Conservation (phyloP, 2,797 vertebrate genomes). For the Trematomus bernacchii region DNA sequence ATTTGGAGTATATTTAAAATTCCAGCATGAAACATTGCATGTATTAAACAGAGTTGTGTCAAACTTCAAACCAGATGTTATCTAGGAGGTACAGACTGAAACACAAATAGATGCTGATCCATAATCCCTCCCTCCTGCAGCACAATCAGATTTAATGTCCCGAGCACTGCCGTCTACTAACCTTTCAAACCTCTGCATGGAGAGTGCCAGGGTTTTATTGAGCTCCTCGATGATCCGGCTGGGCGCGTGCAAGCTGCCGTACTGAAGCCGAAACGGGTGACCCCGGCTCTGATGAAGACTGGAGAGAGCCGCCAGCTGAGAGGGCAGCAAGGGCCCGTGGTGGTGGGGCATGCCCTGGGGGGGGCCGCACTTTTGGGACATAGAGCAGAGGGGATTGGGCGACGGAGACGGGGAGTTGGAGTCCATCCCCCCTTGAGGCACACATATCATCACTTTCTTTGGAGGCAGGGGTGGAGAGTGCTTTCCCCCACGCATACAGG, state of each 20-base stretch:
- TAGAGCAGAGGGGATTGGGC: conserved; percentile 81
- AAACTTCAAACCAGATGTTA: conserved; percentile 12
- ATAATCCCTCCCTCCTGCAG: conserved; percentile 42
- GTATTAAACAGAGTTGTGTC: not conserved
- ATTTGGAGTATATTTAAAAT: not conserved
- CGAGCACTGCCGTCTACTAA: conserved; percentile 69
- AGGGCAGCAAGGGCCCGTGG: conserved; percentile 91
- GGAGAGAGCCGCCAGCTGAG: conserved; percentile 86
- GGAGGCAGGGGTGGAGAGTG: conserved; percentile 98
- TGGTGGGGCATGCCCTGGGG: conserved; percentile 87
- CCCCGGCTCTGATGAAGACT: conserved; percentile 79
- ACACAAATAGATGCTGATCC: conserved; percentile 24
- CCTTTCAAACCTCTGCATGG: conserved; percentile 99
- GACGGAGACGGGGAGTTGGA: conserved; percentile 78
- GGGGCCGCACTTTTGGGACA: conserved; percentile 90
- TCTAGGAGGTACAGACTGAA: conserved; percentile 4
- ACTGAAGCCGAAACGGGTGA: conserved; percentile 94
- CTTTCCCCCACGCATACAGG: conserved; percentile 93
- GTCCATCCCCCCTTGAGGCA: conserved; percentile 93
- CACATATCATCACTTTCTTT: conserved; percentile 99
- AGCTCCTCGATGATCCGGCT: conserved; percentile 98
- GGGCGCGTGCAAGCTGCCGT: conserved; percentile 89
- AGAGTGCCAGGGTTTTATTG: conserved; percentile 97
- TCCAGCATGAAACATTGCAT: not conserved
- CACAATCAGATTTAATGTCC: conserved; percentile 49